Conservation (phyloP, 2,113 vertebrate species). For the Rhodinocichla rosea region DNA sequence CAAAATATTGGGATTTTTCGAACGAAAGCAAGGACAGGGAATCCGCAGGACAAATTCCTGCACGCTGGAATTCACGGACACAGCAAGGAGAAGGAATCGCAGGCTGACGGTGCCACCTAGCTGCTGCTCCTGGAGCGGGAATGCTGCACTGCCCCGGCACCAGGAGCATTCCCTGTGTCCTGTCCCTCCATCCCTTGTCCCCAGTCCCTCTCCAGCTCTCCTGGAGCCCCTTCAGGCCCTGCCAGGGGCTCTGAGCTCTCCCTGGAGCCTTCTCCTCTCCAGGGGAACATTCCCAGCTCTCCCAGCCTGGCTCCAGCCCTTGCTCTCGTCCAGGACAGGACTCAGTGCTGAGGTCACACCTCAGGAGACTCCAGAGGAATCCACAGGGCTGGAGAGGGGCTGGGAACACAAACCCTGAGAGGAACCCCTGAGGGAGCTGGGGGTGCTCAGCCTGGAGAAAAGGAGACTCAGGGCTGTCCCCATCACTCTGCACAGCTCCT, state of each 20-base stretch:
- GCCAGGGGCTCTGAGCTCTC: neutral
- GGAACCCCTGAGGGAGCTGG: neutral
- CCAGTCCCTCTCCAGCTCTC: neutral
- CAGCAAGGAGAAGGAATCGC: neutral
- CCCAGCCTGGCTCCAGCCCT: neutral
- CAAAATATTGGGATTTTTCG: neutral
- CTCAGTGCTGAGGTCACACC: neutral
- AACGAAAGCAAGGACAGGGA: neutral
- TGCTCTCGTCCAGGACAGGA: neutral
- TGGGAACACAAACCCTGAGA: neutral
- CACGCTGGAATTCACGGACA: neutral
- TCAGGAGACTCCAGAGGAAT: no score
- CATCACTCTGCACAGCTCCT: neutral
- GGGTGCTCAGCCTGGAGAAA: neutral
- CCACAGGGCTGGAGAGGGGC: no score
- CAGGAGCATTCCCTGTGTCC: neutral
- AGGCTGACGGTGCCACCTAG: slow-evolving; percentile 66
- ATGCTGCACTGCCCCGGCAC: accelerated
- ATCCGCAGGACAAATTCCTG: accelerated
- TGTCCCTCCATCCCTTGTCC: neutral
- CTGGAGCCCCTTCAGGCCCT: neutral
- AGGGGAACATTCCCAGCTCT: neutral
- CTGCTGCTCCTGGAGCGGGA: neutral
- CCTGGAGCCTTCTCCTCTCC: neutral
- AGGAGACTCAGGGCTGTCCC: neutral